Base-by-base conservation (phyloP, 2,113 vertebrate species). In the Amphiprion percula region DNA sequence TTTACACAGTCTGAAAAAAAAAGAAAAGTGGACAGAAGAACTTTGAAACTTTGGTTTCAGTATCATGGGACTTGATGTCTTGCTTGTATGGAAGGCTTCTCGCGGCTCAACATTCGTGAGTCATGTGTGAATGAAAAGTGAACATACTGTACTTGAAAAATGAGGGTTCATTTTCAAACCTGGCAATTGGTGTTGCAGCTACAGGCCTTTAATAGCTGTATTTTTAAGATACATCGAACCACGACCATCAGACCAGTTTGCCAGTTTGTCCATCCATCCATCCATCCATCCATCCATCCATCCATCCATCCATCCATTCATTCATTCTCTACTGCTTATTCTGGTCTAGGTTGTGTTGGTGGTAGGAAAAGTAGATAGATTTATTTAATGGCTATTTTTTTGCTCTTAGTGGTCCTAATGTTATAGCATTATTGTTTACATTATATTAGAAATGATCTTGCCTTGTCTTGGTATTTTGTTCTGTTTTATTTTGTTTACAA, bases 11-110 rank as follows among this genome's bases (percentile, higher is more conserved):
- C 11, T 52, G 33, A 24, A 28, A 24, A 56, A 46, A 17, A 23
- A 4, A 24, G 21, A 53, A 33, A 26, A 26, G 41, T 52, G 15
- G 3, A 9, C 14, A 41, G 46, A 74, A 56, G 19, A 64, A 54
- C 11, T 74, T 56, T 54, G 24, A 71, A 55, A 54, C 11, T 21
- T 67, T 15, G 12, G 8, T 56, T 60, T 67, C 21, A 23, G 33
- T 53, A 37, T 74, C 41, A 11, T 28, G 21, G 9, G 28, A 30
- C 8, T 46, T 23, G 4, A 47, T 67, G 37, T 81, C 52, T 72
- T 52, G 21, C 17, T 47, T 19, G 33, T 28, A 4, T n/a, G 19
- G 61, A 54, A 17, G 0, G 10, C 4, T 16, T 55, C 7, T 33
- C 33, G 4, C 19, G 9, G 56, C 26, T 52, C 37, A 66, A 75